Evolutionary conservation across 2,113 vertebrate genomes (phyloP), one percentile per base, ranked within the genome.

Genomic region (Hydropotes inermis): DNA sequence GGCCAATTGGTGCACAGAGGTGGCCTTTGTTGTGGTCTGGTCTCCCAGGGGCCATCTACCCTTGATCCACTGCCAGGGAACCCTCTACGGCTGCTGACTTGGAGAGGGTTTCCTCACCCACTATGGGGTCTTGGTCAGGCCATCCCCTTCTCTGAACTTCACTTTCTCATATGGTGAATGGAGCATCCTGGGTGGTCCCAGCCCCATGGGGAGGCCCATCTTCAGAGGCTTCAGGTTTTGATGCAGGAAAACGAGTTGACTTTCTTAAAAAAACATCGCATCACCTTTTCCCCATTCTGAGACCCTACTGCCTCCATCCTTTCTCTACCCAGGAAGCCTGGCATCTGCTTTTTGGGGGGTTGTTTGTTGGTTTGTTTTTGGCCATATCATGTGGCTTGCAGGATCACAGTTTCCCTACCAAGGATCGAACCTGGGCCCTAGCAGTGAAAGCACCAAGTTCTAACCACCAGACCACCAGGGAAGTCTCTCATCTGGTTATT

Each of bases 41-140:
- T 64, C 28, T 3, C 57, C 89, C 9, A n/a, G 10, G 14, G 25
- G 1, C 30, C 30, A 61, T 1, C 27, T n/a, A 28, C 6, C 39
- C 57, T 9, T 14, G 52, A 12, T 13, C 33, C 33, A 4, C 39
- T 10, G 57, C 43, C 12, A 8, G 23, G 61, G 13, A 23, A 19
- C 6, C 27, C 45, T 45, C 81, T 54, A 10, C 33, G 60, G 61
- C 36, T 82, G 23, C 33, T 76, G 12, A 19, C 7, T 76, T 43
- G 21, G 87, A 25, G 50, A 36, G 25, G 54, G 25, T 36, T 16
- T n/a, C 79, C 81, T 1, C 30, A n/a, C 5, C 55, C 47, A 23
- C 27, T 12, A 0, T 17, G 27, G 14, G 74, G 9, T n/a, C 16
- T 8, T 19, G 25, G n/a, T 33, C 27, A 1, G 5, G 11, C 54